phyloP scores from a whole-genome alignment of 92 coral and sea anemone genomes.

The Plumapathes pennacea region DNA sequence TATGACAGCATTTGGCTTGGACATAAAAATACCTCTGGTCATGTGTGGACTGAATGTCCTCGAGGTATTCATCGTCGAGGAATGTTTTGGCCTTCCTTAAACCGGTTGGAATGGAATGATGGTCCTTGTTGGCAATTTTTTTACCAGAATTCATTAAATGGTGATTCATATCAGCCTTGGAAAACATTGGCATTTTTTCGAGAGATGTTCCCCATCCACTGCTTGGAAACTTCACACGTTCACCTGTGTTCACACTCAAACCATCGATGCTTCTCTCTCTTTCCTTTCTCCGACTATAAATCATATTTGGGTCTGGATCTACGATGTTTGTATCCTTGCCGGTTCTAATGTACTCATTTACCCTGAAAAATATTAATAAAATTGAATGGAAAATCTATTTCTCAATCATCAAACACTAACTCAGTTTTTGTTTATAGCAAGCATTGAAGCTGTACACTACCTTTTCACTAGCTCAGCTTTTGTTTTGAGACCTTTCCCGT shows the following conservation, averaged over 20 bases:
- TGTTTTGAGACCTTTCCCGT: conserved; percentile 45
- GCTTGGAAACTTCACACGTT: no score
- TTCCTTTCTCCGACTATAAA: conserved; percentile 43
- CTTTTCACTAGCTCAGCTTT: conserved; percentile 43
- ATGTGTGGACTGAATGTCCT: conserved; percentile 12
- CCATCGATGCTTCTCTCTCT: no score
- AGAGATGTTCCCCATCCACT: conserved; percentile 10
- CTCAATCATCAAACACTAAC: no score
- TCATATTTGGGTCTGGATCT: conserved; percentile 38
- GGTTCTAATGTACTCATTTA: conserved; percentile 33
- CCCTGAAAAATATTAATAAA: no score
- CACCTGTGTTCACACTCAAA: no score
- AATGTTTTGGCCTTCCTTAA: conserved; percentile 38
- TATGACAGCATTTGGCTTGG: conserved; percentile 31
- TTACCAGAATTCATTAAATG: conserved; percentile 33
- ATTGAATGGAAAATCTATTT: no score
- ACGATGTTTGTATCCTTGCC: conserved; percentile 42
- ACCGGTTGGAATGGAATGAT: conserved; percentile 33
- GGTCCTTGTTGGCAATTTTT: conserved; percentile 19
- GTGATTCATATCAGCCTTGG: conserved; percentile 26
- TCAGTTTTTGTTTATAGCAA: no score
- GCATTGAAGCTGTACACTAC: no score
- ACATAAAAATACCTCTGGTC: conserved; percentile 13
- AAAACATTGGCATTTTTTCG: conserved; percentile 27
- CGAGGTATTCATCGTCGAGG: conserved; percentile 41